Evolutionary conservation across 1,140 invertebrate genomes (phyloP).

Genomic region (Drosophila insularis): DNA sequence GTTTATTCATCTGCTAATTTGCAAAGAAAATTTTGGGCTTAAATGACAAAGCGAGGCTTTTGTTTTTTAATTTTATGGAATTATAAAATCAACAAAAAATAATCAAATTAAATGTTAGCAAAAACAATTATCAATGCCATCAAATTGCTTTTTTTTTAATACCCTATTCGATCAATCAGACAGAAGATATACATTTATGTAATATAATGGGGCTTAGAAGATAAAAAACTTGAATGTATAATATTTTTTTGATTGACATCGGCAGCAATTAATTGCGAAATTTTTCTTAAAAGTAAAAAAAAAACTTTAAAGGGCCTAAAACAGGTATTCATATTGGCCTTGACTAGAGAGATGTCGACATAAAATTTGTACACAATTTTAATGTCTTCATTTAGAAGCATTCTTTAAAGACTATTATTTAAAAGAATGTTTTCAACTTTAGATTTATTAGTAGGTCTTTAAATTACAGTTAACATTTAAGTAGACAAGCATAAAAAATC

Average conservation of each 20-base stretch:
- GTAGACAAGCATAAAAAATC: no score
- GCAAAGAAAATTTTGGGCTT: background rate
- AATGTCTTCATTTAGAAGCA: no score
- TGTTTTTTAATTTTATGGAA: background rate
- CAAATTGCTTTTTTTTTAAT: background rate
- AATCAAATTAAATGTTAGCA: background rate
- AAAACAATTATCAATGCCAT: background rate
- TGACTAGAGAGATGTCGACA: no score
- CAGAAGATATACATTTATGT: background rate
- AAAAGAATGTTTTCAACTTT: no score
- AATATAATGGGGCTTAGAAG: background rate
- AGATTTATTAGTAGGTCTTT: no score
- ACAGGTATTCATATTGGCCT: no score
- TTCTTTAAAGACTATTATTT: no score
- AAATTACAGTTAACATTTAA: no score
- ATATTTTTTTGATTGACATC: background rate
- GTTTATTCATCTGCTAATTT: constrained; percentile 20
- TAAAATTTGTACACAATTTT: no score
- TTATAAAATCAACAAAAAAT: background rate
- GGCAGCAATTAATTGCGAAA: no score
- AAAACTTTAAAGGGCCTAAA: no score
- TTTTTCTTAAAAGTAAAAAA: no score
- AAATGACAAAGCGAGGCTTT: constrained; percentile 11
- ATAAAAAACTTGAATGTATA: background rate
- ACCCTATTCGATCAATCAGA: background rate